Conservation (phyloP, 2,888 invertebrate species). For the Falcaria lacertinaria region DNA sequence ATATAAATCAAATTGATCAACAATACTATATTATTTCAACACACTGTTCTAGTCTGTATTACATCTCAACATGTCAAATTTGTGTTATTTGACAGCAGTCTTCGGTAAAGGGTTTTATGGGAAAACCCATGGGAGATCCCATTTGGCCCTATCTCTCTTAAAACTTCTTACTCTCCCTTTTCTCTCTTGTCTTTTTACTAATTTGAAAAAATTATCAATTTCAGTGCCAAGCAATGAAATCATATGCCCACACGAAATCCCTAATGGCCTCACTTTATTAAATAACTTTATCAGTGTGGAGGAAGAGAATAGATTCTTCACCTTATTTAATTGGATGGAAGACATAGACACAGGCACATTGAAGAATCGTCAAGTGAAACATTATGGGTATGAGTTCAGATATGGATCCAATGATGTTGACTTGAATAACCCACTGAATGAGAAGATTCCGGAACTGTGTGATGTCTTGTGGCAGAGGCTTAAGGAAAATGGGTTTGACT, state of each 20-base stretch:
- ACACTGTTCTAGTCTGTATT: no score
- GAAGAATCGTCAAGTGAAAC: slow-evolving; percentile 92
- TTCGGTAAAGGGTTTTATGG: no score
- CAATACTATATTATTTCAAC: no score
- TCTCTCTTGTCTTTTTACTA: background rate
- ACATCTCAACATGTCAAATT: no score
- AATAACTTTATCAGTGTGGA: slow-evolving; percentile 84
- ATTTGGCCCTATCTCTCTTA: no score
- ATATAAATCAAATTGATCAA: no score
- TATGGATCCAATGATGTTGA: slow-evolving; percentile 94
- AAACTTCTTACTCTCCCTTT: no score
- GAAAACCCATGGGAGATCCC: no score
- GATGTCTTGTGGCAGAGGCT: slow-evolving; percentile 82
- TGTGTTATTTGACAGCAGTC: no score
- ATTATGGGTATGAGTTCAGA: slow-evolving; percentile 95
- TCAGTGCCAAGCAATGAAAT: slow-evolving; percentile 59
- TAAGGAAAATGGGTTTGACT: slow-evolving; percentile 42
- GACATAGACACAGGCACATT: slow-evolving; percentile 58
- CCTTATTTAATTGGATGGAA: slow-evolving; percentile 76
- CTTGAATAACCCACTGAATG: slow-evolving; percentile 81
- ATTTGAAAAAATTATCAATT: slow-evolving; percentile 20
- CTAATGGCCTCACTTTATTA: slow-evolving; percentile 85
- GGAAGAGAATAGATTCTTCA: slow-evolving; percentile 83
- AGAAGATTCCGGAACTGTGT: slow-evolving; percentile 86
- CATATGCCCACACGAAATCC: slow-evolving; percentile 59